Evolutionary conservation across 1,140 invertebrate genomes (phyloP).

Genomic region (Aphis gossypii): DNA sequence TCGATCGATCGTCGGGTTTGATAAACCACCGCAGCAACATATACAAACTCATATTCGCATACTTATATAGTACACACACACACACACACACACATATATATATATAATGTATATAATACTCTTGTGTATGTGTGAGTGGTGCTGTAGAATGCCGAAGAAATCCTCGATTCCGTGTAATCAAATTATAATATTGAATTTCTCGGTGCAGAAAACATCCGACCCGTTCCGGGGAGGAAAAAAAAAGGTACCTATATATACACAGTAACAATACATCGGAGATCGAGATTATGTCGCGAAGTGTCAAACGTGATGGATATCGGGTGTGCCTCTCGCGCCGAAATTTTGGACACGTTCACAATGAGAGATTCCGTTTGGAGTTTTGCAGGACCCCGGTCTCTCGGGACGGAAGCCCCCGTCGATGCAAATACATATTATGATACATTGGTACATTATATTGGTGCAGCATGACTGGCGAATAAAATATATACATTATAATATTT

Average conservation of each 20-base stretch:
- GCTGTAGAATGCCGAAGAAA: neutral
- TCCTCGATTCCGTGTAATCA: conserved; percentile 43
- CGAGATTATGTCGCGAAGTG: conserved; percentile 52
- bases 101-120: neutral
- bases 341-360: conserved; percentile 32
- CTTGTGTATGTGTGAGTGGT: too few relatives aligned
- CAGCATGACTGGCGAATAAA: neutral
- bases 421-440: neutral
- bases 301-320: conserved; percentile 53
- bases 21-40: too few relatives aligned
- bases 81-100: neutral
- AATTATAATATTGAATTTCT: conserved; percentile 57
- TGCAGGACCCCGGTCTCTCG: neutral
- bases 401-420: neutral
- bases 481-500: neutral
- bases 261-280: conserved; percentile 31
- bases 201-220: conserved; percentile 36
- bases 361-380: neutral
- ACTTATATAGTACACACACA: neutral
- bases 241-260: neutral
- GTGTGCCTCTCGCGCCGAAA: neutral
- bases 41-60: neutral
- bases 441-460: neutral
- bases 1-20: neutral
- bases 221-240: neutral